Conservation (phyloP, 2,888 invertebrate genomes). For the Hermodice carunculata region DNA sequence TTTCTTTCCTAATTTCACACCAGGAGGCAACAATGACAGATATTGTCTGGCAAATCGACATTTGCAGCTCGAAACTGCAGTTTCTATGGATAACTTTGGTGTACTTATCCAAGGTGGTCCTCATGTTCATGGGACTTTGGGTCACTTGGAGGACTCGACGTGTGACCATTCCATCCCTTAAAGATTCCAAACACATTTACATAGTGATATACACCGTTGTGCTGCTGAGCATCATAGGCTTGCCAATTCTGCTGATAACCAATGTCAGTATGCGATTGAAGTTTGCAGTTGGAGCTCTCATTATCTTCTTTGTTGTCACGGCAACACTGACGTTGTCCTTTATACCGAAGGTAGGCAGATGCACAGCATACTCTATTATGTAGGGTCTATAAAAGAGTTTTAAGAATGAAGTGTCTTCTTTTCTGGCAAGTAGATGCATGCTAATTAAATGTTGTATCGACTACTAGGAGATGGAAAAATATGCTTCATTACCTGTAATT, state of each 20-base stretch:
- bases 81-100: constrained; percentile 27
- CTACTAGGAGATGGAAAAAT: neutral
- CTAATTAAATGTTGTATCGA: neutral
- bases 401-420: neutral
- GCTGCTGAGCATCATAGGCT: constrained; percentile 19
- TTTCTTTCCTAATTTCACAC: too few relatives aligned
- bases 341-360: constrained; percentile 30
- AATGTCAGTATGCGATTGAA: constrained; percentile 2
- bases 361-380: neutral
- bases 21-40: too few relatives aligned
- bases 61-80: constrained; percentile 23
- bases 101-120: constrained; percentile 24
- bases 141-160: constrained; percentile 34
- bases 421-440: neutral
- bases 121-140: constrained; percentile 21
- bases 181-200: constrained; percentile 22
- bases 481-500: neutral
- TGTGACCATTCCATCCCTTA: constrained; percentile 34
- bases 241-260: constrained; percentile 26
- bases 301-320: constrained; percentile 23
- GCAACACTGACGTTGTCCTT: constrained; percentile 26
- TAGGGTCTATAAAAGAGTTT: neutral
- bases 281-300: constrained; percentile 20
- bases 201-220: constrained; percentile 17
- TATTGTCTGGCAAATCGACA: constrained; percentile 11